Evolutionary conservation across 2,888 invertebrate genomes (phyloP), one percentile per base, ranked within the genome.

Genomic region (Sthenelais limicola): DNA sequence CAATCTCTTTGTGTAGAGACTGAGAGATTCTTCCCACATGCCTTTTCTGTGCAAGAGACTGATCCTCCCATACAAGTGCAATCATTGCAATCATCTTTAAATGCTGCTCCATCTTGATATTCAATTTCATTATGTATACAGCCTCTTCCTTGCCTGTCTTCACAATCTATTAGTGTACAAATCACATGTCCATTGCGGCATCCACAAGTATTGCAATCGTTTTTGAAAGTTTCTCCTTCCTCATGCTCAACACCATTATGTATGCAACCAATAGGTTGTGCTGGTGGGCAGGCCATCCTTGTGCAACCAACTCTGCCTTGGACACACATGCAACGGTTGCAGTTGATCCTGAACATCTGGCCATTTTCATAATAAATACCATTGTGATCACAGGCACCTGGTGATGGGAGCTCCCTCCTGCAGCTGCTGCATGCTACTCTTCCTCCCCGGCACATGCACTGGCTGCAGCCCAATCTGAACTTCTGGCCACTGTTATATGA

Each of bases 241-340:
- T 3, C 21, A 21, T 52, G 12, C 21, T 15, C 30, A 26, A 21
- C 26, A 3, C 52, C 52, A 3, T 52, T 15, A 5, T 26, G 30
- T 24, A 3, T 12, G 30, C 21, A 24, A n/a, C n/a, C n/a, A n/a
- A n/a, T n/a, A n/a, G n/a, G n/a, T n/a, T n/a, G n/a, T n/a, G n/a
- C 5, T 30, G 2, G 2, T 1, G 52, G 30, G n/a, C 54, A 54
- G 7, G 30, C 5, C 5, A 54, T 54, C n/a, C n/a, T 24, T 12
- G 54, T 54, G 54, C 54, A 54, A 15, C 30, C 54, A 12, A n/a
- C 9, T 5, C 54, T 28, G 32, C 54, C 54, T 30, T 28, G 30
- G 3, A 54, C 30, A n/a, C 54, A 54, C 3, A 54, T 32, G 32
- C 54, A 54, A 28, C n/a, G 54, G 30, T 54, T 54, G 28, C 54